Percentiles rank a stretch among this genome's conserved stretches.
These are phyloP conservation scores for Beris chalybata DNA, from an alignment of 2,888 invertebrate species.

Conservation along the genomic window DNA sequence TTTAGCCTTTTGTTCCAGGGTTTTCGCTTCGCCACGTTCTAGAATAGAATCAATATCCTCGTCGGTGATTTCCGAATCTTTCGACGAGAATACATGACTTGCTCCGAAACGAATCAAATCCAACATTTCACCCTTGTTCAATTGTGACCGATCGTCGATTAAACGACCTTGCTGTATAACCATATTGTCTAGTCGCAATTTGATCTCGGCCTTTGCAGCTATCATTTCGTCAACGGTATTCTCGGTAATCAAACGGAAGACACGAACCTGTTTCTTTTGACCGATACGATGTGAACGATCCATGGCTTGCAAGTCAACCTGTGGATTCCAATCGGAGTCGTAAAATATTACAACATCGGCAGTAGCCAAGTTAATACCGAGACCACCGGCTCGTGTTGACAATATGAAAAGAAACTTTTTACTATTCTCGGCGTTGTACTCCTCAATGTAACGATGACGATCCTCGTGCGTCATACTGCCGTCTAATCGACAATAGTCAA, in stretches of 20 bases:
- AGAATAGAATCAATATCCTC: slow-evolving; percentile 96
- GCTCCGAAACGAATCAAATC: slow-evolving; percentile 99
- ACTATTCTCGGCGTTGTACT: slow-evolving; percentile 88
- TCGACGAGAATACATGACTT: slow-evolving; percentile 97
- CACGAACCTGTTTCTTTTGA: slow-evolving; percentile 91
- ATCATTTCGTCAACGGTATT: slow-evolving; percentile 99
- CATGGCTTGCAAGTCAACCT: slow-evolving; percentile 96
- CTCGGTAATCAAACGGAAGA: slow-evolving; percentile 95
- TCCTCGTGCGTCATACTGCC: slow-evolving; percentile 98
- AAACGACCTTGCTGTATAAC: slow-evolving; percentile 98
- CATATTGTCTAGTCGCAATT: slow-evolving; percentile 90
- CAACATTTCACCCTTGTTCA: slow-evolving; percentile 98
- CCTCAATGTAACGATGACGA: slow-evolving; percentile 91
- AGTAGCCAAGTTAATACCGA: slow-evolving; percentile 96
- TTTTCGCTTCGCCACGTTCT: slow-evolving; percentile 87
- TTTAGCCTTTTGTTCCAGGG: slow-evolving; percentile 88
- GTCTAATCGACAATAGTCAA: slow-evolving; percentile 86
- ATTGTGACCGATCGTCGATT: slow-evolving; percentile 81
- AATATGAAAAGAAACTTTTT: slow-evolving; percentile 97
- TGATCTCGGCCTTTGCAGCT: slow-evolving; percentile 96
- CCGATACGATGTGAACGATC: slow-evolving; percentile 99
- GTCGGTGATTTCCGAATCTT: slow-evolving; percentile 95
- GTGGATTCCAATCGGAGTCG: slow-evolving; percentile 99
- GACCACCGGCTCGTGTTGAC: slow-evolving; percentile 96
- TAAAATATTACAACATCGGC: slow-evolving; percentile 98